A percentile compares a stretch with the other conserved stretches of the same genome.
Evolutionary conservation across 2,113 vertebrate genomes (phyloP).

Genomic region (Zosterops lateralis): DNA sequence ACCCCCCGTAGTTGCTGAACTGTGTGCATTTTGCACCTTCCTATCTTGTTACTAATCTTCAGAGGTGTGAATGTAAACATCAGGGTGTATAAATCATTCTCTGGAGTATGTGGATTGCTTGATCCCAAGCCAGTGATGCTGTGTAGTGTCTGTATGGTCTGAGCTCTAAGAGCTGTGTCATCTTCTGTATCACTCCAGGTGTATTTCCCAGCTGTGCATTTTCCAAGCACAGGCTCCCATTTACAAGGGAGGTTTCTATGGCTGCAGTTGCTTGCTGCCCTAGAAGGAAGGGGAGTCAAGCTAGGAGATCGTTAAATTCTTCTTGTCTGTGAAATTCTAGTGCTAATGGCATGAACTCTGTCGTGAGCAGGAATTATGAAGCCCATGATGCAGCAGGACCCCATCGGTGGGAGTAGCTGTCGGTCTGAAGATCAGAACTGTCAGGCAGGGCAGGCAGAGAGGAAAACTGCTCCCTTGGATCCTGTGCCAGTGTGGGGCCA

Average conservation of each 20-base stretch:
- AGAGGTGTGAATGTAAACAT: not conserved
- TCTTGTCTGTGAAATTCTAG: not conserved
- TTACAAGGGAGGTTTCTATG: not conserved
- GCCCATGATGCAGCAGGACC: slow-evolving; percentile 86
- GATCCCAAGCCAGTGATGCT: not conserved
- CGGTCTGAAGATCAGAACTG: slow-evolving; percentile 85
- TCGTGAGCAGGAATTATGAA: slow-evolving; percentile 85
- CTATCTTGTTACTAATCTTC: not conserved
- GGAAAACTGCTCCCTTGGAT: slow-evolving; percentile 82
- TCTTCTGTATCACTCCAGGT: not conserved
- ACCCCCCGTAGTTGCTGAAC: not conserved
- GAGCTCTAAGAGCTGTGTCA: not conserved
- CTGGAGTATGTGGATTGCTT: not conserved
- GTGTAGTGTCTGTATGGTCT: not conserved
- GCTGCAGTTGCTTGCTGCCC: not conserved
- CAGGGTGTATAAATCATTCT: not conserved
- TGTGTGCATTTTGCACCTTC: not conserved
- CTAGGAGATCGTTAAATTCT: not conserved
- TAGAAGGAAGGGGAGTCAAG: not conserved
- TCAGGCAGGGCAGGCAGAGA: slow-evolving; percentile 82
- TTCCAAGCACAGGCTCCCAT: not conserved
- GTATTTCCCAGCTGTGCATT: not conserved
- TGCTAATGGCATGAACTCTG: slow-evolving; percentile 22
- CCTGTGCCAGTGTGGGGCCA: slow-evolving; percentile 86
- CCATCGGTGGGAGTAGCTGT: slow-evolving; percentile 82